These are phyloP conservation scores for Drosophila putrida DNA, from an alignment of 2,888 invertebrate species.

Conservation along the genomic window DNA sequence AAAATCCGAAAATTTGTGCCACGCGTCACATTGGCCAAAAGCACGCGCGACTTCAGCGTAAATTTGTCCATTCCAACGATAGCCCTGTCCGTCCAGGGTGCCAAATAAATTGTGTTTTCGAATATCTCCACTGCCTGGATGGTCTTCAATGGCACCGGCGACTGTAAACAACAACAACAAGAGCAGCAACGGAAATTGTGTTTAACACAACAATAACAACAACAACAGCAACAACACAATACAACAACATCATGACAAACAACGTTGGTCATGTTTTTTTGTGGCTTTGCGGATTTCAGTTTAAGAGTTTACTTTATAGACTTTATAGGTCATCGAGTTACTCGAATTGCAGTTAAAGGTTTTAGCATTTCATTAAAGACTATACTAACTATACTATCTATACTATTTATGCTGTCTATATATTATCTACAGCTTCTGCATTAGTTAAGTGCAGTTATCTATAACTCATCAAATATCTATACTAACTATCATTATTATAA, in stretches of 20 bases:
- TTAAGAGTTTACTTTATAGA: conserved; percentile 24
- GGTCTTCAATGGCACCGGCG: conserved; percentile 80
- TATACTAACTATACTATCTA: neutral
- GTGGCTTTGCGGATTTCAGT: conserved; percentile 16
- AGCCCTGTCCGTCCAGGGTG: conserved; percentile 89
- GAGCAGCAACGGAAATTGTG: conserved; percentile 54
- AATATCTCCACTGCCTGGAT: conserved; percentile 91
- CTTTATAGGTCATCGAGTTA: conserved; percentile 21
- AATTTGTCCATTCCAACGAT: conserved; percentile 88
- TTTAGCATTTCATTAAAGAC: conserved; percentile 1
- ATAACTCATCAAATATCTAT: neutral
- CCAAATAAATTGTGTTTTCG: conserved; percentile 90
- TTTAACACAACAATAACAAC: conserved; percentile 20
- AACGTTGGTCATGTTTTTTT: conserved; percentile 16
- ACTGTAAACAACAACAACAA: conserved; percentile 61
- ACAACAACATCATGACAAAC: conserved; percentile 21
- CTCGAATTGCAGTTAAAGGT: neutral
- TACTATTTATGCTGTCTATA: no score
- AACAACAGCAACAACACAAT: conserved; percentile 1
- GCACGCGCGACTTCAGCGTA: conserved; percentile 85
- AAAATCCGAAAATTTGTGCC: conserved; percentile 90
- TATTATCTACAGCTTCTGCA: neutral
- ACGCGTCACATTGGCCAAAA: conserved; percentile 86
- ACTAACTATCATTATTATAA: neutral
- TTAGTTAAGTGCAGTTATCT: neutral